Base-by-base conservation (phyloP, 1,140 invertebrate species). In the Lethrus apterus region DNA sequence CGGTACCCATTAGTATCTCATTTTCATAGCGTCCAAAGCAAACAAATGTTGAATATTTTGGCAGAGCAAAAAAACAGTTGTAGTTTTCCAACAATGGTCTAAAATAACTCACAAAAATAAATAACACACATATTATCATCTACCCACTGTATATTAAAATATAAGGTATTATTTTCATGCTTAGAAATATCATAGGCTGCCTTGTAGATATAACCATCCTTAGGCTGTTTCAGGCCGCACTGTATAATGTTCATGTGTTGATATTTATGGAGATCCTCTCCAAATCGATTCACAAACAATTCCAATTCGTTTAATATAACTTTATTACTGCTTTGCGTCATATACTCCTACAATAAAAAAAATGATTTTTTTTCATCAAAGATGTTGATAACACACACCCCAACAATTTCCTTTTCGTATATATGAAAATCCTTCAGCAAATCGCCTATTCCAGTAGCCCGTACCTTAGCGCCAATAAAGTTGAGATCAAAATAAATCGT, bases 381-480 rank as follows among this genome's bases (percentile, higher is more conserved):
- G 23, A 26, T 26, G 5, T 26, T 26, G 5, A 26, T 26, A n/a
- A 5, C 5, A 5, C 23, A 26, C 5, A 26, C 23, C n/a, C n/a
- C n/a, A 7, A 26, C 4, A 4, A 42, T 42, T 42, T 42, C 21
- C 4, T 56, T 40, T 19, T 45, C 31, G 47, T 68, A 70, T 23
- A 58, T 51, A 23, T 55, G 31, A 50, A 57, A 66, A 59, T 70
- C 68, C n/a, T 50, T 45, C 10, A 68, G 44, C 7, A 69, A 31
- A 51, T 68, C 64, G 10, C 50, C 57, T 8, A 60, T 60, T 18
- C 65, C 64, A 8, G 55, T 57, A 0, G 56, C 46, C 38, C 50
- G 44, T 13, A 70, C 46, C 55, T 69, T 70, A 29, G 64, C 57
- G 35, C 58, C 59, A 30, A 69, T 51, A 48, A 68, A 70, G 23